Conservation (phyloP, 2,797 vertebrate genomes). For the Lithobates pipiens region DNA sequence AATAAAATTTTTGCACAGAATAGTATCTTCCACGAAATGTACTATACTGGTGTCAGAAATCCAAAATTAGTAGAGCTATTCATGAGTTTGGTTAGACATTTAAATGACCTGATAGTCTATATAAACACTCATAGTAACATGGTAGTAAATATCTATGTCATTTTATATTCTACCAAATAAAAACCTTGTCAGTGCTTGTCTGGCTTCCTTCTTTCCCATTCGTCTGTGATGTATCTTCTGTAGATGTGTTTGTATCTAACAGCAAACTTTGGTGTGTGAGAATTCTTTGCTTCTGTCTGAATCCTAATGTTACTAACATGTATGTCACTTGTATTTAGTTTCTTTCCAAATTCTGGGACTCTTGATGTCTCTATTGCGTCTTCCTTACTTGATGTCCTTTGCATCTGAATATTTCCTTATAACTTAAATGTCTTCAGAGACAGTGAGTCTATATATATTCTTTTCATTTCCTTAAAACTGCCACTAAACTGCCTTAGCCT, state of each 20-base stretch:
- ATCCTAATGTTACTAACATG: conserved; percentile 19
- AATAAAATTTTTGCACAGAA: too few species aligned
- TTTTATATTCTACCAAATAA: conserved; percentile 7
- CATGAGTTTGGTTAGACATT: neutral
- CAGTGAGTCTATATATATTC: neutral
- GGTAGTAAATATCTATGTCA: neutral
- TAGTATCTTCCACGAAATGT: too few species aligned
- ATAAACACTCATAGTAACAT: neutral
- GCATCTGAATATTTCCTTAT: neutral
- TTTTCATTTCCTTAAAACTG: neutral
- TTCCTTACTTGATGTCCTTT: conserved; percentile 30
- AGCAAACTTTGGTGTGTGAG: neutral
- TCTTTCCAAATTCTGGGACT: conserved; percentile 10
- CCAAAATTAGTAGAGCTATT: neutral
- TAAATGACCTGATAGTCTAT: neutral
- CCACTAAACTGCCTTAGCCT: too few species aligned
- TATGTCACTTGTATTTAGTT: conserved; percentile 26
- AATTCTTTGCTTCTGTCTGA: neutral
- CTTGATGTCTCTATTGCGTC: conserved; percentile 16
- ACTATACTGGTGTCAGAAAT: too few species aligned
- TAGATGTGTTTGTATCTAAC: conserved; percentile 20
- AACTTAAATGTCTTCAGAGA: neutral
- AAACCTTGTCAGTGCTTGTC: conserved; percentile 10
- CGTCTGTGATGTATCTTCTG: conserved; percentile 10
- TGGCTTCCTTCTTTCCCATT: conserved; percentile 17